Evolutionary conservation across 2,888 invertebrate species (phyloP).

Genomic region (Strigamia transsilvanica): DNA sequence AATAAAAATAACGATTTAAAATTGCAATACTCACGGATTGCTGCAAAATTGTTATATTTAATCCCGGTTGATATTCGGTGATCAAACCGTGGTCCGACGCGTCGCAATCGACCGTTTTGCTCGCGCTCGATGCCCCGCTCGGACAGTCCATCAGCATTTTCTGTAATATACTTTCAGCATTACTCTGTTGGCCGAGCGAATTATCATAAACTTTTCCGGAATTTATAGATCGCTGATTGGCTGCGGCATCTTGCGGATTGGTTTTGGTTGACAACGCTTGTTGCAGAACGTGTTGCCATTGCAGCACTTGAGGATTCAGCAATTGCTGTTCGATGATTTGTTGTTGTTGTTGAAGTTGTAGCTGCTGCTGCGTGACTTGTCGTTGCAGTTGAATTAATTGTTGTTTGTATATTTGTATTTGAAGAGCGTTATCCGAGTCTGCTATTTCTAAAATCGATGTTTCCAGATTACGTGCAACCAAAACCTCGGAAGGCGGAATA

Average conservation of each 20-base stretch:
- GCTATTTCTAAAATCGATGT: not conserved
- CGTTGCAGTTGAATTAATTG: slow-evolving; percentile 45
- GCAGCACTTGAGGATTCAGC: not conserved
- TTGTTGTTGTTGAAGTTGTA: slow-evolving; percentile 50
- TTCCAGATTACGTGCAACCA: not conserved
- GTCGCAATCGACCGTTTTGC: not conserved
- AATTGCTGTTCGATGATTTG: slow-evolving; percentile 51
- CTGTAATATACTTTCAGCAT: not conserved
- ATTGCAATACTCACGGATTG: not conserved
- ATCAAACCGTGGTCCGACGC: not conserved
- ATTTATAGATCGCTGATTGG: not conserved
- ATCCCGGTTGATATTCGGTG: not conserved
- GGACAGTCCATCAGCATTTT: not conserved
- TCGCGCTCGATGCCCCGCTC: not conserved
- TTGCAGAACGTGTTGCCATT: not conserved
- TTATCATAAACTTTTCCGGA: not conserved
- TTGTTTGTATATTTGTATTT: slow-evolving; percentile 28
- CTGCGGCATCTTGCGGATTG: not conserved
- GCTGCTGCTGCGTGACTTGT: slow-evolving; percentile 49
- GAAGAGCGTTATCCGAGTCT: not conserved
- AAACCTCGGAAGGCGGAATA: too few relatives aligned
- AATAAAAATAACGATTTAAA: not conserved
- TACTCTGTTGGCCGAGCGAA: not conserved
- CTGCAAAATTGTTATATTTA: slow-evolving; percentile 21
- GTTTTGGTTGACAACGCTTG: not conserved